phyloP scores from a whole-genome alignment of 1,140 invertebrate species.

The Drosophila kepulauana region DNA sequence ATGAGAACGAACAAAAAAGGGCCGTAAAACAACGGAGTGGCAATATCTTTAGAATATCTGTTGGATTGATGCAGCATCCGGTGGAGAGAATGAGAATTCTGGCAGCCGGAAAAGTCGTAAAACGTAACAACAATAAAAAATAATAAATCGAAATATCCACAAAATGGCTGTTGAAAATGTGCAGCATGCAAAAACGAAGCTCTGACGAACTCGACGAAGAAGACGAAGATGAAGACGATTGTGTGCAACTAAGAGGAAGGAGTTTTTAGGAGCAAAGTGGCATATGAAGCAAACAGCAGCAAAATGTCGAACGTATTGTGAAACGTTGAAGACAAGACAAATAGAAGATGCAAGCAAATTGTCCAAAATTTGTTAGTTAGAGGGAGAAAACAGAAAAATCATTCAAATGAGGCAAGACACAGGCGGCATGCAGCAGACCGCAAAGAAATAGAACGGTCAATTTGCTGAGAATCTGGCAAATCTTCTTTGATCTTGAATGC shows the following conservation, averaged over 20 bases:
- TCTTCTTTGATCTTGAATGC: too few relatives aligned
- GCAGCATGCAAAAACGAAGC: constrained; percentile 67
- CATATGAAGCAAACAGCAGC: constrained; percentile 54
- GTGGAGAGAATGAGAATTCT: neutral
- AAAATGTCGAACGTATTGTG: constrained; percentile 37
- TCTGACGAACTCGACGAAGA: constrained; percentile 40
- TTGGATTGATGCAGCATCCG: constrained; percentile 55
- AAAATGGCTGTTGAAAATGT: constrained; percentile 75
- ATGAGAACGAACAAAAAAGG: constrained; percentile 10
- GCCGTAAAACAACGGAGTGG: constrained; percentile 52
- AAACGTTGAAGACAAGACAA: neutral
- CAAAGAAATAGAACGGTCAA: neutral
- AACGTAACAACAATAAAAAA: constrained; percentile 85
- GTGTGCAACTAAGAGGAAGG: neutral
- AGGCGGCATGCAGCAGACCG: neutral
- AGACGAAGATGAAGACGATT: constrained; percentile 55
- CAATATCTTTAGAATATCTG: constrained; percentile 64
- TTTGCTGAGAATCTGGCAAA: neutral
- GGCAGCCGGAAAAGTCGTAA: constrained; percentile 67
- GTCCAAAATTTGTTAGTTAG: neutral
- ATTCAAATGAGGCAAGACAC: constrained; percentile 36
- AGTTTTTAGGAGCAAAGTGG: constrained; percentile 59
- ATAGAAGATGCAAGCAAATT: neutral
- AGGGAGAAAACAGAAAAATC: neutral
- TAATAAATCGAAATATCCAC: constrained; percentile 84